Percentiles rank a stretch among this genome's conserved stretches.
Conservation (phyloP, 2,888 invertebrate species). For the Phyto melanocephala region DNA sequence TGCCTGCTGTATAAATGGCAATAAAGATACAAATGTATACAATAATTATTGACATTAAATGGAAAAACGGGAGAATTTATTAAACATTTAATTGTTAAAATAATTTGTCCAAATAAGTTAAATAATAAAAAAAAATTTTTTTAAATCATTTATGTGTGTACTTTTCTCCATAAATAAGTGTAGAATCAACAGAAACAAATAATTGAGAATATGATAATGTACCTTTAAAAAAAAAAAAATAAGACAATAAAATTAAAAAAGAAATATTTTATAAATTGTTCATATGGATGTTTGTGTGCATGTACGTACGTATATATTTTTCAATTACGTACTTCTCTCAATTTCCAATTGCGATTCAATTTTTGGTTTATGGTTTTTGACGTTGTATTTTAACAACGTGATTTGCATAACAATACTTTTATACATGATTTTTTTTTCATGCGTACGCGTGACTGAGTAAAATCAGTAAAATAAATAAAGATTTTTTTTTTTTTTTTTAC, state of each 20-base stretch:
- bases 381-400: conserved; percentile 41
- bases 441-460: not conserved
- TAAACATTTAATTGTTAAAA: too few species aligned
- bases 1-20: not conserved
- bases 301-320: not conserved
- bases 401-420: conserved; percentile 29
- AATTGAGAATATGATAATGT: not conserved
- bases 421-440: not conserved
- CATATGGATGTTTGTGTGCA: too few species aligned
- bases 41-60: not conserved
- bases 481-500: too few species aligned
- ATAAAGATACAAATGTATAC: not conserved
- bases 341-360: conserved; percentile 31
- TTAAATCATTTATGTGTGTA: too few species aligned
- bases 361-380: conserved; percentile 16
- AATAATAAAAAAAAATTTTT: too few species aligned
- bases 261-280: conserved; percentile 15
- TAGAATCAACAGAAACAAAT: not conserved
- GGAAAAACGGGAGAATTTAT: too few species aligned
- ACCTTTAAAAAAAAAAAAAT: not conserved
- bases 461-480: not conserved
- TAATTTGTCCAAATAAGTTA: too few species aligned
- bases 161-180: not conserved
- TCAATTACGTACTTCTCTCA: conserved; percentile 6
- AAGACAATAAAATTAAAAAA: not conserved